phyloP scores from a whole-genome alignment of 2,888 invertebrate species.

The Stenodera caucasica region DNA sequence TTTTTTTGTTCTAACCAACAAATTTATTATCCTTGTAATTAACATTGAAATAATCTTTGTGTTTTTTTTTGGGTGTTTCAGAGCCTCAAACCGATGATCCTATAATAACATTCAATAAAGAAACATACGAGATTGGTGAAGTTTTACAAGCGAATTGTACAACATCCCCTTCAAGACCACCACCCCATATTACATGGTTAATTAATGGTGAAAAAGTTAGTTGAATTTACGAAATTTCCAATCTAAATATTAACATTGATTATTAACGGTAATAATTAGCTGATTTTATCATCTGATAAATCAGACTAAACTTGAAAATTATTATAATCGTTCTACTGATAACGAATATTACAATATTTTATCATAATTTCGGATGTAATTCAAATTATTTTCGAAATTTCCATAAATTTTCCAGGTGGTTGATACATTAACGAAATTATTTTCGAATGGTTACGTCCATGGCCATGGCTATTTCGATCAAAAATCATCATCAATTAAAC shows the following conservation, averaged over 20 bases:
- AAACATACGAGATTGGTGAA: slow-evolving; percentile 68
- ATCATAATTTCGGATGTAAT: too few relatives aligned
- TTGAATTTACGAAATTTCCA: background rate
- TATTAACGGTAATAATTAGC: too few relatives aligned
- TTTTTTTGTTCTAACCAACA: too few relatives aligned
- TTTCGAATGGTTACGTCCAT: slow-evolving; percentile 59
- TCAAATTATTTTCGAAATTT: too few relatives aligned
- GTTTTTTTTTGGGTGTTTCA: slow-evolving; percentile 37
- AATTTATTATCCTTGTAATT: background rate
- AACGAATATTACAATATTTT: too few relatives aligned
- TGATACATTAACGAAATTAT: slow-evolving; percentile 54
- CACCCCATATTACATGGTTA: slow-evolving; percentile 77
- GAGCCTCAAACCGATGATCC: slow-evolving; percentile 72
- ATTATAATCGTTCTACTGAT: too few relatives aligned
- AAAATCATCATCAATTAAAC: slow-evolving; percentile 64
- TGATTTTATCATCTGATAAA: background rate
- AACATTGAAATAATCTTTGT: background rate
- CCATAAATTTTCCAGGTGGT: slow-evolving; percentile 47
- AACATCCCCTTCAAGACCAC: slow-evolving; percentile 71
- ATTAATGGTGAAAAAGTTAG: slow-evolving; percentile 73
- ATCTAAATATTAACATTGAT: too few relatives aligned
- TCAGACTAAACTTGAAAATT: too few relatives aligned
- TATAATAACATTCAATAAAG: slow-evolving; percentile 70
- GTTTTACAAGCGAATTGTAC: slow-evolving; percentile 74
- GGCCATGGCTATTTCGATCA: slow-evolving; percentile 57